A percentile compares a stretch with the other conserved stretches of the same genome.
Conservation (phyloP, 2,888 invertebrate genomes). For the Lumbricus terrestris region DNA sequence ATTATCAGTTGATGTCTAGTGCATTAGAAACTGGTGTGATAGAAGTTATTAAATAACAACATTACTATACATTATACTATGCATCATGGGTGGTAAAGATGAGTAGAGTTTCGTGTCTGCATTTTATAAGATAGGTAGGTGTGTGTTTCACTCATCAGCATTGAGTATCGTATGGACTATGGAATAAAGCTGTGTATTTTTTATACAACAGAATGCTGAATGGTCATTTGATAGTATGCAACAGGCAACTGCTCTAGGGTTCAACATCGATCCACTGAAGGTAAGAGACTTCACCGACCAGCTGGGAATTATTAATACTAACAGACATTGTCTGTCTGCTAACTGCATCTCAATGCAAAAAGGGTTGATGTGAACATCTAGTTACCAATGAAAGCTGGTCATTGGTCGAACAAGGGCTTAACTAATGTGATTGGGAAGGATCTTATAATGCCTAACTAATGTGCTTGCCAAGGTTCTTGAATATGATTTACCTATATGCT, state of each 20-base stretch:
- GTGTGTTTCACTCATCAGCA: background rate
- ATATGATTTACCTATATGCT: background rate
- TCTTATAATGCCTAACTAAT: too few species aligned
- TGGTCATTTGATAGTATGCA: conserved; percentile 55
- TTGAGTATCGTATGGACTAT: background rate
- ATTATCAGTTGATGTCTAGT: too few species aligned
- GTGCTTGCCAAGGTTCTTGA: background rate
- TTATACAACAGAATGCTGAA: conserved; percentile 55
- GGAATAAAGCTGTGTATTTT: background rate
- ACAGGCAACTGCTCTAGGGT: conserved; percentile 49
- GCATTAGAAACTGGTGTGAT: too few species aligned
- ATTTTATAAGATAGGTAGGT: background rate
- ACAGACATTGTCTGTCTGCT: background rate
- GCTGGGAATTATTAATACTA: too few species aligned
- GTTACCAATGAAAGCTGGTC: too few species aligned
- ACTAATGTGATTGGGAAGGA: too few species aligned
- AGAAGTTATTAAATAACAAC: too few species aligned
- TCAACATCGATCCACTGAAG: conserved; percentile 56
- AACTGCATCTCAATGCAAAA: background rate
- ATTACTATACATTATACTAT: too few species aligned
- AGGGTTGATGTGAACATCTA: too few species aligned
- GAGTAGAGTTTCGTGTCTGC: background rate
- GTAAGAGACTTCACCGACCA: conserved; percentile 39
- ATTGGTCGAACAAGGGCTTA: too few species aligned
- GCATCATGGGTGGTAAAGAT: background rate